Evolutionary conservation across 2,797 vertebrate species (phyloP).

Genomic region (Chloroceryle amazona): DNA sequence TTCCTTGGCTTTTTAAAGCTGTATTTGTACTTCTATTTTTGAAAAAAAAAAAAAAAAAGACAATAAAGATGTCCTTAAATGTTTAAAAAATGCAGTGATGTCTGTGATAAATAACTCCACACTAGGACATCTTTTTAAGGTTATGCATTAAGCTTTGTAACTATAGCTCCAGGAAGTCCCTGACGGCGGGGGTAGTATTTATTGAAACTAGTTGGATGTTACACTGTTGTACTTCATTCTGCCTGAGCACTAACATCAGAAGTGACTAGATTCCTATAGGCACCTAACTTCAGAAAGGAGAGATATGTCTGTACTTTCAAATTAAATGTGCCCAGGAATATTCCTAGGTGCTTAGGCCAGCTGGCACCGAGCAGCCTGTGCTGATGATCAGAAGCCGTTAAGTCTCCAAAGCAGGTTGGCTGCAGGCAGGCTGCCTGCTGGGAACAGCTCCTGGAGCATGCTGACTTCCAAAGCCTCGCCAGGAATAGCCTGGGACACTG

Average conservation of each 20-base stretch:
- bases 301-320: conserved; percentile 15
- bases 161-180: neutral
- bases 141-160: neutral
- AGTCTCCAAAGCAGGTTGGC: conserved; percentile 64
- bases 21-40: neutral
- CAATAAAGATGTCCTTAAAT: neutral
- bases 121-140: neutral
- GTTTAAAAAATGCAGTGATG: neutral
- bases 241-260: conserved; percentile 42
- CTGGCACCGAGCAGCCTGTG: conserved; percentile 54
- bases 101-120: neutral
- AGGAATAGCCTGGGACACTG: conserved; percentile 47
- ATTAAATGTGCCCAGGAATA: conserved; percentile 7
- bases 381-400: conserved; percentile 30
- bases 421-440: conserved; percentile 61
- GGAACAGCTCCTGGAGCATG: conserved; percentile 54
- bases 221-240: neutral
- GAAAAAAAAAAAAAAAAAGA: neutral
- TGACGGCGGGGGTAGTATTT: neutral
- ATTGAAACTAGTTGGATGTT: neutral
- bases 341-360: conserved; percentile 51
- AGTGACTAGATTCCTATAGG: conserved; percentile 48
- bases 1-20: neutral
- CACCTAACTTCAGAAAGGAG: conserved; percentile 40
- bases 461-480: conserved; percentile 31